phyloP scores from a whole-genome alignment of 2,888 invertebrate species.

The Conistra vaccinii region DNA sequence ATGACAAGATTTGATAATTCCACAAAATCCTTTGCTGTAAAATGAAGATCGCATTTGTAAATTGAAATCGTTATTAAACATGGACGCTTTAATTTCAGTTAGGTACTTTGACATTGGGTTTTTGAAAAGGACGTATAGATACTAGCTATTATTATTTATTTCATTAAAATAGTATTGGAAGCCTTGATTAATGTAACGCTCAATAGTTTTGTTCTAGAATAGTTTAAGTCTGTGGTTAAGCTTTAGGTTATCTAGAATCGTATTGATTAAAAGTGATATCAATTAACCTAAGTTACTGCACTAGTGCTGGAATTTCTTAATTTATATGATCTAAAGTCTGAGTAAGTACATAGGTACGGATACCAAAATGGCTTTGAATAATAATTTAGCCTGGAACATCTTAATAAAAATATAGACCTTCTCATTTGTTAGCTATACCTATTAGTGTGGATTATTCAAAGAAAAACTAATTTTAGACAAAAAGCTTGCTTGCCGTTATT shows the following conservation, averaged over 20 bases:
- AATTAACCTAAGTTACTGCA: conserved; percentile 2
- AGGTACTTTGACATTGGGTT: conserved; percentile 29
- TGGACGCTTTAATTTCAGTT: conserved; percentile 36
- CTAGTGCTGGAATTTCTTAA: conserved; percentile 6
- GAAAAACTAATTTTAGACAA: not conserved
- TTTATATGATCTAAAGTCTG: not conserved
- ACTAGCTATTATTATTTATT: conserved; percentile 18
- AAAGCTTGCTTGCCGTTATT: too few relatives aligned
- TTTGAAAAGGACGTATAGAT: conserved; percentile 4
- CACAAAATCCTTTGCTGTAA: conserved; percentile 28
- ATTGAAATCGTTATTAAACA: conserved; percentile 36
- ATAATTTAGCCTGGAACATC: not conserved
- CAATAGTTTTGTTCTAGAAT: conserved; percentile 2
- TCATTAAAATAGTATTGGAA: conserved; percentile 7
- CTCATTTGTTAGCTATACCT: not conserved
- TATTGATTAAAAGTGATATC: conserved; percentile 15
- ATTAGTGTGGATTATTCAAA: not conserved
- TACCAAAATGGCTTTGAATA: not conserved
- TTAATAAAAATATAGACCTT: not conserved
- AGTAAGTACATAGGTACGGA: not conserved
- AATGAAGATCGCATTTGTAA: conserved; percentile 26
- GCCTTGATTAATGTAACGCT: not conserved
- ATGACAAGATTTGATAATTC: conserved; percentile 41
- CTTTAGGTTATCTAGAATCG: not conserved
- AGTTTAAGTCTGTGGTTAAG: not conserved